Percentiles rank a stretch among this genome's conserved stretches.
Evolutionary conservation across 2,888 invertebrate genomes (phyloP).

Genomic region (Artemia sinica): DNA sequence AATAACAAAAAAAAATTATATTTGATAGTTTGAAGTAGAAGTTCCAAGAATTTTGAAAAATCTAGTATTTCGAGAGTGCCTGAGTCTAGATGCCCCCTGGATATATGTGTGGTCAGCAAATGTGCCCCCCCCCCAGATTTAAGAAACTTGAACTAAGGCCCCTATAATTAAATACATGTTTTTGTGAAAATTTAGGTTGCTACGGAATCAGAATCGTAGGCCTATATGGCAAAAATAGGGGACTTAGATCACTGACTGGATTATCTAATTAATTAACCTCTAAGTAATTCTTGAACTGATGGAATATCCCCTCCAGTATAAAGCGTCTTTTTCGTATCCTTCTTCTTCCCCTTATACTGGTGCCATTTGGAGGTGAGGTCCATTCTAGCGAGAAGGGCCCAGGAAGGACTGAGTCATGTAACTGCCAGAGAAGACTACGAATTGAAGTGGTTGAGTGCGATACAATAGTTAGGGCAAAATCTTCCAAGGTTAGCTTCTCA

Average conservation of each 20-base stretch:
- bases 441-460: slow-evolving; percentile 48
- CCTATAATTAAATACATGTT: too few relatives aligned
- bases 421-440: slow-evolving; percentile 44
- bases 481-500: slow-evolving; percentile 45
- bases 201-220: too few relatives aligned
- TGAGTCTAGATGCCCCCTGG: too few relatives aligned
- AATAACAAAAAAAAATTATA: too few relatives aligned
- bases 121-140: too few relatives aligned
- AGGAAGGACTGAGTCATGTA: slow-evolving; percentile 34
- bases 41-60: too few relatives aligned
- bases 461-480: slow-evolving; percentile 51
- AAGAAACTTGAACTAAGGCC: too few relatives aligned
- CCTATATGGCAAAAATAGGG: too few relatives aligned
- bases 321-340: neutral
- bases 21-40: too few relatives aligned
- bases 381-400: slow-evolving; percentile 13
- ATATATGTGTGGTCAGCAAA: too few relatives aligned
- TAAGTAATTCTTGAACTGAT: slow-evolving; percentile 24
- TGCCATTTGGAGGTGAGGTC: neutral
- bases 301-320: slow-evolving; percentile 23
- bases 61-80: too few relatives aligned
- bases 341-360: neutral
- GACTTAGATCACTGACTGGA: neutral
- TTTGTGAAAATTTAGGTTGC: too few relatives aligned
- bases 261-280: slow-evolving; percentile 21